A percentile compares a stretch with the other conserved stretches of the same genome.
Evolutionary conservation across 35 echinoderm and acorn worm genomes (phyloP).

Genomic region (Eucidaris tribuloides): DNA sequence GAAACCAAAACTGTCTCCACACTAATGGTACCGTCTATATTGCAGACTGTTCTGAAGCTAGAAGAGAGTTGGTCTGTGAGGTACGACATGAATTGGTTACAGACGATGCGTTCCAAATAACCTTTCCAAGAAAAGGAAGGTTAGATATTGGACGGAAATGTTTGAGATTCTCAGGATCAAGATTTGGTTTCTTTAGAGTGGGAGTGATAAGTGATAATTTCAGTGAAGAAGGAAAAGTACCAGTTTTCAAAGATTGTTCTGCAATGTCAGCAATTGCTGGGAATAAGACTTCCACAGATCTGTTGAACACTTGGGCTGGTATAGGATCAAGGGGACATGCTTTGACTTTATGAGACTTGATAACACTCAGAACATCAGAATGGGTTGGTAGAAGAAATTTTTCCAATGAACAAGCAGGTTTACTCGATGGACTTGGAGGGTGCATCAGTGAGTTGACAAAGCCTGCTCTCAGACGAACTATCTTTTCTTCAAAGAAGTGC

Average conservation of each 20-base stretch:
- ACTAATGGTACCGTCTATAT: not conserved
- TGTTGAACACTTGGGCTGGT: not conserved
- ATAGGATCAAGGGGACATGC: not conserved
- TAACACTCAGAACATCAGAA: not conserved
- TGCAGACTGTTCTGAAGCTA: not conserved
- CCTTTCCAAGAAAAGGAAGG: not conserved
- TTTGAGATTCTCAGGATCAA: not conserved
- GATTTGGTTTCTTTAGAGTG: not conserved
- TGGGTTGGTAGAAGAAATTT: not conserved
- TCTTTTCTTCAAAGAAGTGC: not conserved
- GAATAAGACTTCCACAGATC: not conserved
- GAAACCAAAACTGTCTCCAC: not conserved
- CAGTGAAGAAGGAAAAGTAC: not conserved
- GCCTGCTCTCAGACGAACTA: not conserved
- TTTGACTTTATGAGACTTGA: too few relatives aligned
- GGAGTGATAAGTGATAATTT: not conserved
- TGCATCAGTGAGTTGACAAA: not conserved
- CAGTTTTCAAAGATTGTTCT: not conserved
- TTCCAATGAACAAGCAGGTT: not conserved
- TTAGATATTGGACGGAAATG: slow-evolving; percentile 9
- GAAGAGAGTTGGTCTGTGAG: too few relatives aligned
- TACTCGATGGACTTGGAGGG: not conserved
- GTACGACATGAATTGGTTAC: not conserved
- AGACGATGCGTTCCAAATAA: slow-evolving; percentile 11
- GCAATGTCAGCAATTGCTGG: not conserved